Conservation (phyloP, 2,113 vertebrate species). For the Gambusia holbrooki region DNA sequence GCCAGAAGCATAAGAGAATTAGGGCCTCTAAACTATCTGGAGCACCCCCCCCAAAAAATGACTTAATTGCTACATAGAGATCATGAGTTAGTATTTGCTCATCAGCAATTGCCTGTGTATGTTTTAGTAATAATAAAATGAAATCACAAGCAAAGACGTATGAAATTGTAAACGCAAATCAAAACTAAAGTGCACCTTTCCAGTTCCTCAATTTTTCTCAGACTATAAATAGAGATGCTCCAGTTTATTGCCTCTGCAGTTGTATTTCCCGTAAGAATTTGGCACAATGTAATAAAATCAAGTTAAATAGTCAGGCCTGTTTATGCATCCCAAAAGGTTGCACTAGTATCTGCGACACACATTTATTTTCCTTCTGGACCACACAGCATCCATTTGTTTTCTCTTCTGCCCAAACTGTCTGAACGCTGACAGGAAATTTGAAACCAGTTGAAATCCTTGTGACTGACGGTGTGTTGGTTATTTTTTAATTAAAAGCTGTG, state of each 20-base stretch:
- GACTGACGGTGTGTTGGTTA: constrained; percentile 56
- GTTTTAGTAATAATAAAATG: too few relatives aligned
- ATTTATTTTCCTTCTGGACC: constrained; percentile 17
- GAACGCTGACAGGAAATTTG: constrained; percentile 33
- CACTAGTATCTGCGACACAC: constrained; percentile 30
- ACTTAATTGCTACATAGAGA: background rate
- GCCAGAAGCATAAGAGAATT: background rate
- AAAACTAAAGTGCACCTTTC: background rate
- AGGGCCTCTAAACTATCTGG: too few relatives aligned
- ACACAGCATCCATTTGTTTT: constrained; percentile 8
- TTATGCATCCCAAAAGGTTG: constrained; percentile 10
- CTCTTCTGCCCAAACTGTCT: constrained; percentile 2
- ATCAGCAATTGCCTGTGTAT: background rate
- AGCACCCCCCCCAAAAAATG: too few relatives aligned
- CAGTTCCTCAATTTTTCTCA: background rate
- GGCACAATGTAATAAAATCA: background rate
- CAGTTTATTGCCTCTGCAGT: background rate
- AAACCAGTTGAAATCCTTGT: constrained; percentile 49
- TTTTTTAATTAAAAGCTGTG: constrained; percentile 55
- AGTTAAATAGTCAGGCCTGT: constrained; percentile 2
- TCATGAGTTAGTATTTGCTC: background rate
- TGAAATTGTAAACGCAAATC: background rate
- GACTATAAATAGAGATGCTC: background rate
- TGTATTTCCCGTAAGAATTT: background rate
- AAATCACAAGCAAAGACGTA: too few relatives aligned